Base-by-base conservation (phyloP, 2,797 vertebrate species). In the Chelonia mydas region DNA sequence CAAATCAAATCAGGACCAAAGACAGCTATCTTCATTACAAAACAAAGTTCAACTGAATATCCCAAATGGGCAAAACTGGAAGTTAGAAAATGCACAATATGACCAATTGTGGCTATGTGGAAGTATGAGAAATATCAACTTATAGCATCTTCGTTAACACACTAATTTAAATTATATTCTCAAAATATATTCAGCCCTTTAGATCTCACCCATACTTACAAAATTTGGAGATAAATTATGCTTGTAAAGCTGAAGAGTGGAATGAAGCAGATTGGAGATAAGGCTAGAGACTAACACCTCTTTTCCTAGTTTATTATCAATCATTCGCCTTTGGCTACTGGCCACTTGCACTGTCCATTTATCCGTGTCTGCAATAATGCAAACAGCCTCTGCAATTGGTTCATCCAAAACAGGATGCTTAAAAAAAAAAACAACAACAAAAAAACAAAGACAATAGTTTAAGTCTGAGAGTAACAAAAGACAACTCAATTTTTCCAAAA, bases 321-420 rank as follows among this genome's bases (percentile, higher is more conserved):
- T 99, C 96, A 98, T 97, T 92, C 99, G 96, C 78, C 99, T 98
- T 98, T 99, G 99, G 95, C 99, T 99, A 98, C 99, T 99, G 96
- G 99, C 99, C 97, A 99, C 98, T 98, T 99, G 99, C 91, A 99
- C 99, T 0, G 99, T 99, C 99, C 99, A 99, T 92, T 99, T 99
- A 97, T 99, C 99, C 0, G 98, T 99, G 98, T 99, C 99, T 98
- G 99, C 99, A 93, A 99, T 98, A 98, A 99, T 99, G 98, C 99
- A 99, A 96, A 99, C 99, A 7, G 99, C 99, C 98, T 99, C 99
- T 6, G 99, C 99, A 54, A 99, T 99, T 31, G 99, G 99, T 97
- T 99, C 99, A 76, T 99, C 99, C 98, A 99, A 96, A 33, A 99
- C 99, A 47, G 99, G 99, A 98, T 99, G 99, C 99, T 99, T 53